Conservation (phyloP, 2,113 vertebrate species). For the Rhinolophus ferrumequinum region DNA sequence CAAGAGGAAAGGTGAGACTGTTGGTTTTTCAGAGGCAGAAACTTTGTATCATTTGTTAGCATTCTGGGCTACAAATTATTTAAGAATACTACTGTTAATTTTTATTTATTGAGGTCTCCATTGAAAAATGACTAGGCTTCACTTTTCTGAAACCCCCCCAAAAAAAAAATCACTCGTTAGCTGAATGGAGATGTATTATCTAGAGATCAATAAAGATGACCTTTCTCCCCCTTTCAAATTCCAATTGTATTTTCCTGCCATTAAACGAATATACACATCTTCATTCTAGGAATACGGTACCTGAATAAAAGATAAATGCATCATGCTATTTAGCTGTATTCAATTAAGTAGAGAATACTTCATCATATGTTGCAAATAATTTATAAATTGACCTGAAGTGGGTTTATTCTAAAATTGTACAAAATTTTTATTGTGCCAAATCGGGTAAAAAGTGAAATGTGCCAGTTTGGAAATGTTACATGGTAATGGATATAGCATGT, state of each 20-base stretch:
- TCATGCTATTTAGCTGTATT: background rate
- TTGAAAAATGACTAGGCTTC: background rate
- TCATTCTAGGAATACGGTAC: background rate
- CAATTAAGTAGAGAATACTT: background rate
- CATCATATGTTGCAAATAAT: background rate
- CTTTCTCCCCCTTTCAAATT: background rate
- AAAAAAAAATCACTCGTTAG: too few relatives aligned
- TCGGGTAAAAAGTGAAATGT: background rate
- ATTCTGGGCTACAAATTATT: background rate
- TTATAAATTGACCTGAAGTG: background rate
- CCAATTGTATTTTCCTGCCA: background rate
- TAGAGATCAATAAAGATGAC: background rate
- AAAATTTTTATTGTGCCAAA: background rate
- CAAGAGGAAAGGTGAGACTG: constrained; percentile 87
- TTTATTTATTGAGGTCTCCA: background rate
- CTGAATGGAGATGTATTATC: background rate
- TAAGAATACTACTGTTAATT: background rate
- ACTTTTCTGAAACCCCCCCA: too few relatives aligned
- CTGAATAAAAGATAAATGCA: background rate
- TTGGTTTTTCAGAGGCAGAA: background rate
- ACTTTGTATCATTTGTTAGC: background rate
- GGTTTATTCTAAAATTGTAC: background rate
- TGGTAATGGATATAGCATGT: background rate
- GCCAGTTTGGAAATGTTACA: background rate
- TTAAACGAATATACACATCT: background rate